Evolutionary conservation across 2,888 invertebrate species (phyloP).

Genomic region (Desoria tigrina): DNA sequence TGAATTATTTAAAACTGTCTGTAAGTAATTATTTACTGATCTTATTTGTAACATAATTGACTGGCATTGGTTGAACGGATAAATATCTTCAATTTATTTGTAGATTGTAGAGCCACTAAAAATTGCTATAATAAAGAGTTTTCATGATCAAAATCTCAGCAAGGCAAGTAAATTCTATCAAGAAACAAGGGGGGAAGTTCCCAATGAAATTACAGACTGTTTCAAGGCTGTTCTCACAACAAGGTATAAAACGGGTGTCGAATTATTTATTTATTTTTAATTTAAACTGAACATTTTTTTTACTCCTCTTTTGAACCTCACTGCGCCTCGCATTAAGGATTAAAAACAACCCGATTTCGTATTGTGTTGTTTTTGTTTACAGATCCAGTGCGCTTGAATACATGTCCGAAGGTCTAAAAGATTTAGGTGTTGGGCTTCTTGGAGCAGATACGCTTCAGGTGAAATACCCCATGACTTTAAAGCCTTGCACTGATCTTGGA

Average conservation of each 20-base stretch:
- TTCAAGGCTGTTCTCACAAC: constrained; percentile 37
- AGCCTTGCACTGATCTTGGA: constrained; percentile 37
- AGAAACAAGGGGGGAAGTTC: constrained; percentile 16
- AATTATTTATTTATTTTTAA: too few relatives aligned
- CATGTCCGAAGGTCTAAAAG: constrained; percentile 46
- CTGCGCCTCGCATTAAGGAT: too few relatives aligned
- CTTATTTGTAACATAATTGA: too few relatives aligned
- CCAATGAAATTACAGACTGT: constrained; percentile 26
- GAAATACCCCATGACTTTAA: constrained; percentile 21
- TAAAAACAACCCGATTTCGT: too few relatives aligned
- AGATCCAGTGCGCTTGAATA: constrained; percentile 47
- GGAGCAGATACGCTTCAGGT: constrained; percentile 29
- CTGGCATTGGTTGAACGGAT: not conserved
- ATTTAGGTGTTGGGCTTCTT: constrained; percentile 42
- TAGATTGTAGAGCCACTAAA: constrained; percentile 41
- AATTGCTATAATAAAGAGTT: constrained; percentile 37
- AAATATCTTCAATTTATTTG: constrained; percentile 6
- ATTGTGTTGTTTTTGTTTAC: too few relatives aligned
- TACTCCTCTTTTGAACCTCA: too few relatives aligned
- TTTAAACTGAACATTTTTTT: not conserved
- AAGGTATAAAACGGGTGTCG: constrained; percentile 26
- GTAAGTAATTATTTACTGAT: constrained; percentile 37
- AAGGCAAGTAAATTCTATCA: constrained; percentile 35
- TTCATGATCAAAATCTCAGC: constrained; percentile 31
- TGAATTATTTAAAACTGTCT: constrained; percentile 34